Evolutionary conservation across 2,113 vertebrate genomes (phyloP), one percentile per base, ranked within the genome.

Genomic region (Notothenia coriiceps): DNA sequence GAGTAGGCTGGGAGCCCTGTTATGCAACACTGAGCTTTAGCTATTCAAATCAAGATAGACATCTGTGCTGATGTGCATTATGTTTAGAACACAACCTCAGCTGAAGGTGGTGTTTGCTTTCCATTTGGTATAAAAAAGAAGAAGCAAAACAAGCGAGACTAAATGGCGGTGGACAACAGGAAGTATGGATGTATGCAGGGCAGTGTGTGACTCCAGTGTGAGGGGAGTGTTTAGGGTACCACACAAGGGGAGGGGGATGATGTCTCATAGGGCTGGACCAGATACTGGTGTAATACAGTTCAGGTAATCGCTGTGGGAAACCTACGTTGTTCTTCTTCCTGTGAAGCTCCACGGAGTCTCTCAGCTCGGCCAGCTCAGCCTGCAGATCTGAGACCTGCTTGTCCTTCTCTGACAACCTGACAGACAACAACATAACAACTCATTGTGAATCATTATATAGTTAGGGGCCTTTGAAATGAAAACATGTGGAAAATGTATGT

Each of bases 241-340:
- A 83, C 74, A 88, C 57, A 79, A 63, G 15, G 15, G 12, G 56
- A 56, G 10, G 12, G 13, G 25, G 50, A 6, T 50, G 65, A 78
- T 43, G 50, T 63, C 57, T 85, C 4, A 10, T 43, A 66, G 68
- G 57, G 29, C 11, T 55, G 63, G 2, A 77, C 51, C 46, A 68
- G 69, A 43, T 44, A 40, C 29, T 57, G 10, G 63, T 40, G 25
- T 43, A 22, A 11, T n/a, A 44, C 4, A 35, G 59, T 29, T 81
- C 46, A 62, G 29, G 59, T 67, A 43, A 47, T 18, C 13, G 2
- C 29, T 17, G 60, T 4, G 33, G 78, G 44, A 86, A 90, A 94
- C 97, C 96, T 96, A 99, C 98, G 11, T 99, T 97, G 89, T 99
- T 99, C 94, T 99, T 99, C 94, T 96, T 97, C 91, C 96, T 96